phyloP scores from a whole-genome alignment of 1,140 invertebrate genomes.

The Trichonephila clavipes region DNA sequence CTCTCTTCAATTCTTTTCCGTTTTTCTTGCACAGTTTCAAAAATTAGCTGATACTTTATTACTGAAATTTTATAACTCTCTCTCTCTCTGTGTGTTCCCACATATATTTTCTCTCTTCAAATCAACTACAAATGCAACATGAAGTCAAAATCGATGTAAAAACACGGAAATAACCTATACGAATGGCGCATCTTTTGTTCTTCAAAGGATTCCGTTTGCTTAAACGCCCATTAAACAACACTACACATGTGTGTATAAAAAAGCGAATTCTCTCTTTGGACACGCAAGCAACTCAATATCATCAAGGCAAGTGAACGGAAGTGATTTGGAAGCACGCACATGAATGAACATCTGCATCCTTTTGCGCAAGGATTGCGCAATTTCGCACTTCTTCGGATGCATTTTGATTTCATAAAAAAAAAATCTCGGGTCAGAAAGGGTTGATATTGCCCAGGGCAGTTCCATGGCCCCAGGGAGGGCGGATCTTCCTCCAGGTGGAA shows the following conservation, averaged over 20 bases:
- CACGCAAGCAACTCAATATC: not conserved
- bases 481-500: not conserved
- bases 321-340: not conserved
- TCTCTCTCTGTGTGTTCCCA: no score
- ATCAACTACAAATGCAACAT: no score
- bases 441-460: not conserved
- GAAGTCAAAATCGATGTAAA: not conserved
- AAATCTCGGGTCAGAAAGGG: not conserved
- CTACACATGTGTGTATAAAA: not conserved
- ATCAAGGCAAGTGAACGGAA: constrained; percentile 4
- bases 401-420: not conserved
- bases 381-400: not conserved
- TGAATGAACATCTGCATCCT: not conserved
- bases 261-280: not conserved
- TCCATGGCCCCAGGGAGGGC: not conserved
- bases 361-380: not conserved
- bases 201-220: not conserved
- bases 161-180: not conserved
- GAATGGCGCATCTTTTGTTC: not conserved
- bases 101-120: no score
- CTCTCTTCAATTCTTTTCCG: no score
- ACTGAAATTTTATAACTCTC: no score
- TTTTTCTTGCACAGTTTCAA: no score
- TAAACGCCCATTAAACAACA: not conserved
- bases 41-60: no score